These are phyloP conservation scores for Drepana falcataria DNA, from an alignment of 2,888 invertebrate species.

Conservation along the genomic window DNA sequence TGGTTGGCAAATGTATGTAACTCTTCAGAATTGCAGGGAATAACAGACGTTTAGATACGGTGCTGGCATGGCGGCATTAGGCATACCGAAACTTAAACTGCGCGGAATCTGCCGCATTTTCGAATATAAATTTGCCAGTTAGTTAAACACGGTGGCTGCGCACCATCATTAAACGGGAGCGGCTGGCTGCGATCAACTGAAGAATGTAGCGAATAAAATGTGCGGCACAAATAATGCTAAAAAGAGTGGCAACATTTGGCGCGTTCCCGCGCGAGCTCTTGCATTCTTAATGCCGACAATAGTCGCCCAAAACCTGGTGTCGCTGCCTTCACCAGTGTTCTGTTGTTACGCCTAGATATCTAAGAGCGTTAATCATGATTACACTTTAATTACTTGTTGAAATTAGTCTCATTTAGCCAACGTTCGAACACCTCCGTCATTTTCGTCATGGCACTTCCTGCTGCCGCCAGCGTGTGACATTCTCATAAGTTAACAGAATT, in stretches of 20 bases:
- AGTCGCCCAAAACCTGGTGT: not conserved
- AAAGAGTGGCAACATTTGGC: conserved; percentile 25
- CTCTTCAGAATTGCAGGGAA: not conserved
- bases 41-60: not conserved
- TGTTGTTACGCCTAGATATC: conserved; percentile 11
- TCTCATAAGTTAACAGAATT: no score
- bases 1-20: no score
- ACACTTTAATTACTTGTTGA: conserved; percentile 18
- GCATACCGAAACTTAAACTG: conserved; percentile 6
- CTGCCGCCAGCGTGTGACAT: no score
- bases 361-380: conserved; percentile 19
- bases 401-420: conserved; percentile 10
- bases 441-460: not conserved
- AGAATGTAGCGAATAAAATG: conserved; percentile 26
- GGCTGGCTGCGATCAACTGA: conserved; percentile 13
- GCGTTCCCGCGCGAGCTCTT: conserved; percentile 19
- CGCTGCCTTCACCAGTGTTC: not conserved
- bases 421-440: conserved; percentile 6
- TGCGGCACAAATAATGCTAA: conserved; percentile 12
- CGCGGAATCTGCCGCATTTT: conserved; percentile 13
- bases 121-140: conserved; percentile 12
- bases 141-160: conserved; percentile 14
- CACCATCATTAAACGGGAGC: conserved; percentile 20
- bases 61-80: conserved; percentile 5
- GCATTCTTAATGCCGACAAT: conserved; percentile 21